Evolutionary conservation across 2,797 vertebrate species (phyloP), one percentile per base, ranked within the genome.

Genomic region (Graptemys geographica): DNA sequence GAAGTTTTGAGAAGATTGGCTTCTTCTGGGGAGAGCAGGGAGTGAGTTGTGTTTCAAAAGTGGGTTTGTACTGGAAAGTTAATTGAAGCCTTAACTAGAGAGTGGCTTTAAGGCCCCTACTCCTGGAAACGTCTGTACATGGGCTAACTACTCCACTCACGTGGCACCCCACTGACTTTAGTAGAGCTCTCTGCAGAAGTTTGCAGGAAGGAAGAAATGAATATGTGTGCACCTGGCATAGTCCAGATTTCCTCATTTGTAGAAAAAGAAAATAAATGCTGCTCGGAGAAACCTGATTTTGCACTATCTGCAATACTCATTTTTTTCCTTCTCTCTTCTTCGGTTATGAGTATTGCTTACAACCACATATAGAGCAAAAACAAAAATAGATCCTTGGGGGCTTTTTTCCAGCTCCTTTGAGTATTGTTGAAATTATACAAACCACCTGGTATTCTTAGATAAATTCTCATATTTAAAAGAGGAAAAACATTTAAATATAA

Each of bases 401-500:
- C 21, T 37, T 74, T 9, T 69, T 47, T 56, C 1, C 33, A 82
- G 31, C 47, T 84, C 8, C 1, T 72, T 7, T 47, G 49, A 76
- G 44, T 84, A 9, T 65, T 90, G 69, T 37, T 92, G 31, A 59
- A 55, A 47, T 82, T 90, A 47, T 55, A 2, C 69, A 74, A 89
- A 55, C 81, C 52, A 88, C 52, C 31, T 86, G 52, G 2, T 27
- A 88, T 91, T 94, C 51, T 41, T 83, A 83, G 59, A 82, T 47
- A 87, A 13, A 1, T 65, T 28, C 57, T 62, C 79, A 1, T 25
- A 59, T 85, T 86, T 94, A 13, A 49, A 95, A 80, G 51, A 76
- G 3, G 44, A 1, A 88, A 72, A 11, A 90, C 7, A 47, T 90
- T 91, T 92, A 84, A 95, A 93, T 83, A 88, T 9, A 83, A 93